phyloP scores from a whole-genome alignment of 2,888 invertebrate genomes.

The Melieria picta region DNA sequence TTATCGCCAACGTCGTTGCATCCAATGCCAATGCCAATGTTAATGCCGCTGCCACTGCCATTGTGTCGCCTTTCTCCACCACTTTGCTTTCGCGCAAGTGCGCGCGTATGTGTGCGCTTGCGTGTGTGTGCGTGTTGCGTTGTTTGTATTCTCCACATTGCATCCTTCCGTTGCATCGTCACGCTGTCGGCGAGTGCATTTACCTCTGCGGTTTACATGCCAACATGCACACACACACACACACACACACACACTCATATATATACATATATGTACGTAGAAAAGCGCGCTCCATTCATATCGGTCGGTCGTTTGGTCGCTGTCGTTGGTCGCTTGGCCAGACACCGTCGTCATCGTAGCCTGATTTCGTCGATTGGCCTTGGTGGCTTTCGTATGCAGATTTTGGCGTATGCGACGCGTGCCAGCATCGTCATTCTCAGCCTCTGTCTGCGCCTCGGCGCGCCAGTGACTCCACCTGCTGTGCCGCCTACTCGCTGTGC shows the following conservation, averaged over 20 bases:
- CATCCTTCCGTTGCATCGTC: slow-evolving; percentile 10
- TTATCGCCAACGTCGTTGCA: slow-evolving; percentile 9
- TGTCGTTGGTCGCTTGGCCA: too few relatives aligned
- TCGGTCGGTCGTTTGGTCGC: slow-evolving; percentile 6
- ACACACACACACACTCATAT: slow-evolving; percentile 20
- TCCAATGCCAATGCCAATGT: too few relatives aligned
- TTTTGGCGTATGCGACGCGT: slow-evolving; percentile 22
- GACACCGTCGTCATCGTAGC: slow-evolving; percentile 10
- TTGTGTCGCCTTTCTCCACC: slow-evolving; percentile 12
- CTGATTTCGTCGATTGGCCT: slow-evolving; percentile 32
- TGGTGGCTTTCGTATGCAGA: slow-evolving; percentile 3
- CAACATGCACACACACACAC: background rate
- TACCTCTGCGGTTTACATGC: background rate
- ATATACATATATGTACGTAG: slow-evolving; percentile 27
- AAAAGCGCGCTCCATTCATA: slow-evolving; percentile 11
- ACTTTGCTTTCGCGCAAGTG: slow-evolving; percentile 41
- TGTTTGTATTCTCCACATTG: slow-evolving; percentile 2
- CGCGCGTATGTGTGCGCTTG: slow-evolving; percentile 6
- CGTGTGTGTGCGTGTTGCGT: background rate
- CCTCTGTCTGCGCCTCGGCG: too few relatives aligned
- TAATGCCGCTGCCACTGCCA: too few relatives aligned
- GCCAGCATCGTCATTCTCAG: too few relatives aligned
- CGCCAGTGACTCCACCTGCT: too few relatives aligned
- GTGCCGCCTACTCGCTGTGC: too few relatives aligned
- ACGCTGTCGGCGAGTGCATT: slow-evolving; percentile 29